Conservation (phyloP, 2,888 invertebrate species). For the Drosophila peninsularis region DNA sequence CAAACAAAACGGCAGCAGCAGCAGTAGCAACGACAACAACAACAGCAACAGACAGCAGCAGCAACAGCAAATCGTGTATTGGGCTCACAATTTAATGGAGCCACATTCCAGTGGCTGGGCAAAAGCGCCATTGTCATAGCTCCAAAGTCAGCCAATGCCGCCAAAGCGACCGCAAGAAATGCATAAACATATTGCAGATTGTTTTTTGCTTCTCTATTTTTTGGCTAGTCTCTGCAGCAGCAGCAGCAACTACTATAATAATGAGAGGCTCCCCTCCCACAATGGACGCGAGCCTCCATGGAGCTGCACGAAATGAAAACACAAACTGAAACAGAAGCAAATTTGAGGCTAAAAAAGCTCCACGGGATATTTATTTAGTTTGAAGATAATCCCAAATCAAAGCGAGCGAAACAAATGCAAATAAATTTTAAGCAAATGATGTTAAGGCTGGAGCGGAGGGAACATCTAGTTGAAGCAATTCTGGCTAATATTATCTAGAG, state of each 20-base stretch:
- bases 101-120: constrained; percentile 65
- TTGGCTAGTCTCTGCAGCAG: constrained; percentile 3
- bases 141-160: constrained; percentile 48
- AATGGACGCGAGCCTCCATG: background rate
- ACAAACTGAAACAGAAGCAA: constrained; percentile 10
- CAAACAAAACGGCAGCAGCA: constrained; percentile 51
- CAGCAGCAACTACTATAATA: constrained; percentile 12
- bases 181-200: constrained; percentile 71
- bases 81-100: constrained; percentile 77
- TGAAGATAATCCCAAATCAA: constrained; percentile 6
- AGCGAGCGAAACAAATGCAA: constrained; percentile 16
- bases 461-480: too few species aligned
- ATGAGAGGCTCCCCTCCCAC: constrained; percentile 23
- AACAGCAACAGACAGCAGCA: constrained; percentile 11
- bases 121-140: constrained; percentile 62
- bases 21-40: constrained; percentile 23
- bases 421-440: constrained; percentile 8
- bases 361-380: constrained; percentile 2
- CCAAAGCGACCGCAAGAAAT: constrained; percentile 73
- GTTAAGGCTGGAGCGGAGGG: background rate
- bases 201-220: constrained; percentile 3
- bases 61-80: constrained; percentile 61
- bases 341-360: background rate
- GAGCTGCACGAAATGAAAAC: constrained; percentile 14
- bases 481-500: background rate